These are phyloP conservation scores for Apamea anceps DNA, from an alignment of 2,888 invertebrate species.

Conservation along the genomic window DNA sequence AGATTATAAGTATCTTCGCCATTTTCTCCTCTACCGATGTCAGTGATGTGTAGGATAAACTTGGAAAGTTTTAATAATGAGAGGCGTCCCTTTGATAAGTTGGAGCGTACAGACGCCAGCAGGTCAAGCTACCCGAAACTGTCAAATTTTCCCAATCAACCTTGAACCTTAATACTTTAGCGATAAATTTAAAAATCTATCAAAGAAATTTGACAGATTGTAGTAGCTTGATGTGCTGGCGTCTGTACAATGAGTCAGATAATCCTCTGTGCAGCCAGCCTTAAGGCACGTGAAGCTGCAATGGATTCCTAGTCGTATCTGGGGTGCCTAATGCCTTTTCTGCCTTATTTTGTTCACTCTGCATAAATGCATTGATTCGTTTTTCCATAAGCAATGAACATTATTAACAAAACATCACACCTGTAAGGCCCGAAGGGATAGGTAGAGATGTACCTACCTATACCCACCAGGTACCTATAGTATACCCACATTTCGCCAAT, in stretches of 20 bases:
- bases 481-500: background rate
- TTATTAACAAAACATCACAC: background rate
- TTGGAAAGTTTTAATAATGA: background rate
- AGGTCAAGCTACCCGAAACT: too few species aligned
- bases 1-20: too few species aligned
- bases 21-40: background rate
- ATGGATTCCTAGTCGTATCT: background rate
- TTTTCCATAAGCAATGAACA: background rate
- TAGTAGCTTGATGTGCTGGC: too few species aligned
- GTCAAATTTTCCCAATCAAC: too few species aligned
- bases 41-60: background rate
- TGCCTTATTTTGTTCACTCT: background rate
- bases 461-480: too few species aligned
- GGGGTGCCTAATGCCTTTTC: background rate
- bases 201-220: too few species aligned
- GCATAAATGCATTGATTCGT: background rate
- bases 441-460: background rate
- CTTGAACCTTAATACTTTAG: too few species aligned
- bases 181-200: too few species aligned
- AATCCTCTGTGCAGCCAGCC: background rate
- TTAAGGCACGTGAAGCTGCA: constrained; percentile 3
- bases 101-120: too few species aligned
- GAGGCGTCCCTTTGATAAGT: background rate
- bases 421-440: background rate
- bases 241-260: background rate